These are phyloP conservation scores for Notocelia uddmanniana DNA, from an alignment of 2,888 invertebrate species.

Conservation along the genomic window DNA sequence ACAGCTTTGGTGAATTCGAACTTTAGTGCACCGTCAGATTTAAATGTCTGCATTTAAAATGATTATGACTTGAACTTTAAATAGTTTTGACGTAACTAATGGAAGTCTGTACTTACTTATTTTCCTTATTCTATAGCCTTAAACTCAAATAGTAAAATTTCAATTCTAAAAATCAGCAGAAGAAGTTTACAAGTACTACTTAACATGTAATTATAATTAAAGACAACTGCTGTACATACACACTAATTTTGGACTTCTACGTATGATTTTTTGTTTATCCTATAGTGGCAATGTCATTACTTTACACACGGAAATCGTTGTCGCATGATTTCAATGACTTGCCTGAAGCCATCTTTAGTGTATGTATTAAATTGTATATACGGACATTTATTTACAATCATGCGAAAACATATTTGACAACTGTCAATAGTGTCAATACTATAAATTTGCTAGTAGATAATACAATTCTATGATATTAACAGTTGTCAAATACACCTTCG, in stretches of 20 bases:
- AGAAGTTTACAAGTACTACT: background rate
- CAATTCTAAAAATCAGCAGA: background rate
- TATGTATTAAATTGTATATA: too few relatives aligned
- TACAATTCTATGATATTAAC: too few relatives aligned
- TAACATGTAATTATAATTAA: too few relatives aligned
- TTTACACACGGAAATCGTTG: background rate
- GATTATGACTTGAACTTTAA: conserved; percentile 7
- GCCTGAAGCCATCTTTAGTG: too few relatives aligned
- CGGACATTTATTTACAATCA: too few relatives aligned
- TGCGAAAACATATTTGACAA: too few relatives aligned
- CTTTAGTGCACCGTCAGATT: conserved; percentile 1
- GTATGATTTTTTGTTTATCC: too few relatives aligned
- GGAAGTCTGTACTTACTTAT: background rate
- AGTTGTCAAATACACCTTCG: too few relatives aligned
- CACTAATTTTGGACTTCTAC: background rate
- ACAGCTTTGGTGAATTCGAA: conserved; percentile 8
- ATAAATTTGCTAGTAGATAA: too few relatives aligned
- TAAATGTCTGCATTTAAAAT: conserved; percentile 23
- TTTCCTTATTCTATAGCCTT: background rate
- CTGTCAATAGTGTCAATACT: too few relatives aligned
- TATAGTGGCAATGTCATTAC: background rate
- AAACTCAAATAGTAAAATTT: background rate
- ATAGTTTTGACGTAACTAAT: background rate
- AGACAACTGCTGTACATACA: background rate
- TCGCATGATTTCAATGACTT: too few relatives aligned